Evolutionary conservation across 2,113 vertebrate genomes (phyloP).

Genomic region (Noturus placidus): DNA sequence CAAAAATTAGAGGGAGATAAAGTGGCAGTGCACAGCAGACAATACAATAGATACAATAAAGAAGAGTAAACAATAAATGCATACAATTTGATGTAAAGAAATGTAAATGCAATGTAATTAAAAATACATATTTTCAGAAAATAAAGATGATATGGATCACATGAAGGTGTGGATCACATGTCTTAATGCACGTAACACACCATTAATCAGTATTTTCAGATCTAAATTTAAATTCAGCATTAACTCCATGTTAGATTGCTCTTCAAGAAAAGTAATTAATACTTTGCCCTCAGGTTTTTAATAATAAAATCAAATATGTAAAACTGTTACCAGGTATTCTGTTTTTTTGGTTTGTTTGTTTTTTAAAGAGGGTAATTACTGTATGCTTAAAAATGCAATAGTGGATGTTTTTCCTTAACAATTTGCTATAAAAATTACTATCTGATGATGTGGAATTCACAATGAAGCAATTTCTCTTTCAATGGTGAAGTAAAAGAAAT

Average conservation of each 20-base stretch:
- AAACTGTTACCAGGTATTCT: not conserved
- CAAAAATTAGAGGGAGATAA: not conserved
- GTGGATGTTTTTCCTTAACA: not conserved
- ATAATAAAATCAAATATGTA: conserved; percentile 15
- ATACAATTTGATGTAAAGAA: not conserved
- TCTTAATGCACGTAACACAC: not conserved
- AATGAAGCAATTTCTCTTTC: not conserved
- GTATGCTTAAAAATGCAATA: not conserved
- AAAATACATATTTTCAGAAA: not conserved
- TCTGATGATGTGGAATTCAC: not conserved
- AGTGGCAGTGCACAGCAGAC: not conserved
- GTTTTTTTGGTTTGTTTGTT: too few species aligned
- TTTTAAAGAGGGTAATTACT: not conserved
- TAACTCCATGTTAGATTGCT: not conserved
- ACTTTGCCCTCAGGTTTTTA: not conserved
- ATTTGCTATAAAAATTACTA: not conserved
- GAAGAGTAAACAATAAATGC: not conserved
- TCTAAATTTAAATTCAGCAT: not conserved
- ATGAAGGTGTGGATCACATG: not conserved
- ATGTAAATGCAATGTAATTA: not conserved
- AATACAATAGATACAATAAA: not conserved
- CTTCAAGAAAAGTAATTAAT: not conserved
- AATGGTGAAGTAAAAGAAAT: not conserved
- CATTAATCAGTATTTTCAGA: not conserved
- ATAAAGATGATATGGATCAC: not conserved